A percentile compares a stretch with the other conserved stretches of the same genome.
Evolutionary conservation across 2,888 invertebrate genomes (phyloP).

Genomic region (Pristionchus maxplancki): DNA sequence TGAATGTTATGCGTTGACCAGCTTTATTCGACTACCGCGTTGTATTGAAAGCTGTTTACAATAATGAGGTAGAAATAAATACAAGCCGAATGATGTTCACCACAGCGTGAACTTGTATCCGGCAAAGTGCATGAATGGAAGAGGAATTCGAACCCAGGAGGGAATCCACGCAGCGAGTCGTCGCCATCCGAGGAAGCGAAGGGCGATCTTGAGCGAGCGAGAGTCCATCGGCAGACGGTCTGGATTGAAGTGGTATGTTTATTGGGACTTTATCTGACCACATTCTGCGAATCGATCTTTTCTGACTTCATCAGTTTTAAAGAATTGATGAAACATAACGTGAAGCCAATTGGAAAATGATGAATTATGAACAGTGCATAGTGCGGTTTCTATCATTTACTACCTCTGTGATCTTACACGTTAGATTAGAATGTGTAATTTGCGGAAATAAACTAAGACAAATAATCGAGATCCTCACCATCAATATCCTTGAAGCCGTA

Average conservation of each 20-base stretch:
- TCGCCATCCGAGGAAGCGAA: conserved; percentile 43
- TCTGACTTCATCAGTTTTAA: no score
- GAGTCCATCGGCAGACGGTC: conserved; percentile 29
- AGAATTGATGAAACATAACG: no score
- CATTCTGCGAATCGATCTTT: no score
- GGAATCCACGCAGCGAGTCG: conserved; percentile 37
- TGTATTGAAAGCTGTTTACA: not conserved
- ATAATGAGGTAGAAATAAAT: not conserved
- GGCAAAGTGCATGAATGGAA: conserved; percentile 11
- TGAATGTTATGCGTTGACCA: not conserved
- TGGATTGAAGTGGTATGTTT: not conserved
- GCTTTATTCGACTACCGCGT: not conserved
- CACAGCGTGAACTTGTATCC: conserved; percentile 46
- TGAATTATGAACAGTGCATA: no score
- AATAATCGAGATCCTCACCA: conserved; percentile 66
- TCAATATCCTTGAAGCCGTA: conserved; percentile 78
- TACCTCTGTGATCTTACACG: no score
- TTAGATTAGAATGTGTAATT: no score
- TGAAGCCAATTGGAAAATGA: no score
- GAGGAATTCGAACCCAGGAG: conserved; percentile 3
- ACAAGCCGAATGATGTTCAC: not conserved
- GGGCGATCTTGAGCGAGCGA: conserved; percentile 29
- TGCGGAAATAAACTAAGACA: no score
- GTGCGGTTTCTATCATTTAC: no score
- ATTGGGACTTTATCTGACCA: no score